These are phyloP conservation scores for Anguilla rostrata DNA, from an alignment of 2,113 vertebrate species.

Conservation along the genomic window DNA sequence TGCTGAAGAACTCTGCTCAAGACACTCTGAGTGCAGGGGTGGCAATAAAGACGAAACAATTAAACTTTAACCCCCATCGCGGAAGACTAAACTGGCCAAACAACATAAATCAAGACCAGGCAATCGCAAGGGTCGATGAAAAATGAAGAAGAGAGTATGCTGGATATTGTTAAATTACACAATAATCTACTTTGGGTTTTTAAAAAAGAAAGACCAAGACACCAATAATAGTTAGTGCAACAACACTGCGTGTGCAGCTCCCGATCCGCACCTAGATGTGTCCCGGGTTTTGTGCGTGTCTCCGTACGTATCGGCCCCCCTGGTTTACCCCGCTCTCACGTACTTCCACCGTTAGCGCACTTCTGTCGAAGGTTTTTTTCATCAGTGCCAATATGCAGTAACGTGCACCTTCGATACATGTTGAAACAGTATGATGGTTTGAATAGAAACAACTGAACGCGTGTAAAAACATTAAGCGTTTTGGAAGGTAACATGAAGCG, in stretches of 20 bases:
- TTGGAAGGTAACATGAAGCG: constrained; percentile 58
- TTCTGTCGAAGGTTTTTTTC: constrained; percentile 17
- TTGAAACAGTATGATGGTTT: constrained; percentile 51
- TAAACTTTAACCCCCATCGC: too few species aligned
- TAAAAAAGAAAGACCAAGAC: too few species aligned
- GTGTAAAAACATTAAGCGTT: constrained; percentile 31
- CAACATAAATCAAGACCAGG: too few species aligned
- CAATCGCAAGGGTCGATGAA: too few species aligned
- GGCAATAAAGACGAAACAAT: too few species aligned
- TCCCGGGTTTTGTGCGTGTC: constrained; percentile 6
- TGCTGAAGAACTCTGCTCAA: too few species aligned
- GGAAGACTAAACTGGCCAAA: too few species aligned
- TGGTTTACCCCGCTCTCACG: neutral
- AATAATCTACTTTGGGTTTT: too few species aligned
- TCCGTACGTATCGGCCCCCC: constrained; percentile 4
- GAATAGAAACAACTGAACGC: constrained; percentile 28
- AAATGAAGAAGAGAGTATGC: too few species aligned
- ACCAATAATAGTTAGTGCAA: too few species aligned
- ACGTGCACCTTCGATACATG: constrained; percentile 10
- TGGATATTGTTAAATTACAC: too few species aligned
- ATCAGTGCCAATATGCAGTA: constrained; percentile 11
- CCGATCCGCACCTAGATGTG: constrained; percentile 11
- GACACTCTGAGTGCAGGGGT: too few species aligned
- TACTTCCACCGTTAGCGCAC: constrained; percentile 24
- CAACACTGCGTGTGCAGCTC: neutral